Base-by-base conservation (phyloP, 2,888 invertebrate genomes). In the Dicranocentrus wangi region DNA sequence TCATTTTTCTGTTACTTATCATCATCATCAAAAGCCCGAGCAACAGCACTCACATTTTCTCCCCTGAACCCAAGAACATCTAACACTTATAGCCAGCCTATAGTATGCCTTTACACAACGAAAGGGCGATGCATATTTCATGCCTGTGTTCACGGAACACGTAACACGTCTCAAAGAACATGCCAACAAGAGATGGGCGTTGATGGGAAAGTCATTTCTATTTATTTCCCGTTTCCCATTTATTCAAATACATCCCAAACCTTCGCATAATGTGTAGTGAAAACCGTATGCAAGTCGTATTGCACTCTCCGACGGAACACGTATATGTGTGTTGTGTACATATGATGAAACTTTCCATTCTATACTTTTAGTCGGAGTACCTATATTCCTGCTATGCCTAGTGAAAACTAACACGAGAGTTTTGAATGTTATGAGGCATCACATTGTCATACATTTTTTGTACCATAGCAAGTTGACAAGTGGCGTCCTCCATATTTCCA, bases 101-200 rank as follows among this genome's bases (percentile, higher is more conserved):
- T n/a, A n/a, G 17, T 43, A 28, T 25, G 51, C 53, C 53, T 25
- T 32, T 68, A 25, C 47, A n/a, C 47, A 47, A 5, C 42, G 21
- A 70, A 58, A 70, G 13, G 23, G 39, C 42, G 58, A 58, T 70
- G 55, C 70, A 70, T 70, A 70, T 70, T 70, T 70, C 58, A 58
- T 58, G 70, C 70, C 28, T 70, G 39, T 70, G 58, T 58, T 70
- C 23, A 58, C 42, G 42, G 70, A 70, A 58, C 58, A 32, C 42
- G 61, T 43, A 58, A 70, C 58, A 58, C 47, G 71, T 60, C 43
- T 55, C 60, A 71, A 58, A 19, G 61, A 61, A 69, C 53, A 47
- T 58, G 47, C 61, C 60, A 71, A 71, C 71, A 71, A 61, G 71
- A 71, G 71, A 71, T 71, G 71, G 71, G 71, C 71, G 71, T 71